Evolutionary conservation across 2,797 vertebrate species (phyloP).

Genomic region (Lithobates pipiens): DNA sequence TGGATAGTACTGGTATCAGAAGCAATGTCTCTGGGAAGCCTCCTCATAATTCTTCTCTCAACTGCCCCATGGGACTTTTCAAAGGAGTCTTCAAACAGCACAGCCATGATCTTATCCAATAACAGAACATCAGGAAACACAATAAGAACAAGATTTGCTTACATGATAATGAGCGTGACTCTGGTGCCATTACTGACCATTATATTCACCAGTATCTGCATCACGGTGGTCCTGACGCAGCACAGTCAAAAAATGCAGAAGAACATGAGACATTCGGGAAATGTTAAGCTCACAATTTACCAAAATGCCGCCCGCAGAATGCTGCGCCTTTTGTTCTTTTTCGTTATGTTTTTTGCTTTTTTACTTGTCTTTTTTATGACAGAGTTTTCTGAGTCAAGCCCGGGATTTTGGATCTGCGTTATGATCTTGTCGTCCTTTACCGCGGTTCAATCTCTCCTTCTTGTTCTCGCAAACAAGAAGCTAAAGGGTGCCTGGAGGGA

Average conservation of each 20-base stretch:
- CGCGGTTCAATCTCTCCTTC: neutral
- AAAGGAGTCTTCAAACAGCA: neutral
- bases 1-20: neutral
- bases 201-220: neutral
- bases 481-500: neutral
- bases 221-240: neutral
- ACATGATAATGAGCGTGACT: neutral
- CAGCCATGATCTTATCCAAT: neutral
- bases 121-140: neutral
- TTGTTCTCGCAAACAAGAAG: neutral
- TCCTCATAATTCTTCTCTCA: neutral
- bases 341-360: neutral
- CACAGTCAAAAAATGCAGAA: slow-evolving; percentile 9
- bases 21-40: slow-evolving; percentile 9
- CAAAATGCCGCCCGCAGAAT: neutral
- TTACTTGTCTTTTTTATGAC: slow-evolving; percentile 2
- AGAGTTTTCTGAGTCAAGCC: neutral
- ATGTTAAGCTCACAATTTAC: neutral
- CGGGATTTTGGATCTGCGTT: neutral
- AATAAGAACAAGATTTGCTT: neutral
- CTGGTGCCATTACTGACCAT: neutral
- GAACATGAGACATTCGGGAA: neutral
- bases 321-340: slow-evolving; percentile 13
- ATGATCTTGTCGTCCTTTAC: neutral
- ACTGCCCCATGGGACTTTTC: too few species aligned